Evolutionary conservation across 2,888 invertebrate genomes (phyloP), one percentile per base, ranked within the genome.

Genomic region (Neuroscelio doddi): DNA sequence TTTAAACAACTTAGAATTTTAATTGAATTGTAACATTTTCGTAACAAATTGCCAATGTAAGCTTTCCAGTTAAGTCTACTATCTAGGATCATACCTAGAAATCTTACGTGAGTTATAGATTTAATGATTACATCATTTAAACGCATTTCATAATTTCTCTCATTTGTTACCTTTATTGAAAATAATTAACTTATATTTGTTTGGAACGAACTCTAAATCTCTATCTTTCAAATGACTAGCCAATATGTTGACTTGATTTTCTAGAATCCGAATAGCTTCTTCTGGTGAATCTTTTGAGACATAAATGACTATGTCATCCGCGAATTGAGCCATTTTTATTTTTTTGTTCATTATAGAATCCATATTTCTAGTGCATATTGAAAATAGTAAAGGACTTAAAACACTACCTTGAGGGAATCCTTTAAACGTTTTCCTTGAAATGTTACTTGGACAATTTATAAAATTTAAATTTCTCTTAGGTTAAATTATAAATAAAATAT

Each of bases 301-400:
- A 10, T 39, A 64, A 1, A 59, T 8, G 3, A 29, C 55, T 1
- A 56, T 51, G 14, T 64, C 59, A 44, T 64, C 59, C 0, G 64
- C 56, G 27, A 55, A 59, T 39, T 56, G 50, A 0, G 59, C 1
- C 1, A 59, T 56, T 27, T 47, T 26, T n/a, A 41, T 36, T 0
- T 12, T 24, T 9, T 49, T 36, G 3, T 26, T 34, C 4, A 59
- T 1, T 5, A 39, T 15, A 1, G 7, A 10, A 1, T 49, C 30
- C 1, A 45, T 38, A 8, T 38, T 38, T 4, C 38, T 42, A 1
- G 32, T 32, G n/a, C 12, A 32, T 10, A 32, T 32, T 32, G 32
- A 32, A n/a, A 10, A 32, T 5, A 32, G 26, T 1, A 34, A 8
- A 4, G 45, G 53, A 24, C 39, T 39, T 1, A 46, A 21, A 0